Evolutionary conservation across 2,113 vertebrate genomes (phyloP), one percentile per base, ranked within the genome.

Genomic region (Neodon shergylaensis): DNA sequence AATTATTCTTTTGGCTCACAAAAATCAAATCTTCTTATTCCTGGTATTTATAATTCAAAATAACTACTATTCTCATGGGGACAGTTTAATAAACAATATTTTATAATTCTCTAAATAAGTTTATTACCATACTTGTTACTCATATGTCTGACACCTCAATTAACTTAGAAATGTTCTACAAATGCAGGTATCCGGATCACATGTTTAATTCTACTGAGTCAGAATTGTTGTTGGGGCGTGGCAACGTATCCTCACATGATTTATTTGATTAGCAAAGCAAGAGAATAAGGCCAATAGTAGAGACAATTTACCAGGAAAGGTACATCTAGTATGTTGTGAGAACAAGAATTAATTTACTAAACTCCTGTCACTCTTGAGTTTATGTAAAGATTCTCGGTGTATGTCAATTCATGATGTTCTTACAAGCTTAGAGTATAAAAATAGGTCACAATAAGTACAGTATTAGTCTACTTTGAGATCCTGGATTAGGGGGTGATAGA

Each of bases 351-450:
- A 73, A 66, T 36, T 31, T 72, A 24, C 42, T 85, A 90, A 61
- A 82, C 76, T 78, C 90, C 72, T 44, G 5, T 16, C 24, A 68
- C 68, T 92, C 73, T n/a, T 88, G 65, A 85, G 28, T 61, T 68
- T 92, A 86, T 47, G 54, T 77, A 13, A 73, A 42, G 54, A 90
- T 16, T 77, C 65, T 70, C 19, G 58, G 12, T 90, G 74, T 58
- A 77, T 47, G 90, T 72, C 85, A 90, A 83, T 85, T 77, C 49
- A 16, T 63, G 8, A 94, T 63, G 81, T 33, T 88, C 94, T 97
- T 97, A 96, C 95, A 74, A 92, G 94, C 84, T 96, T 92, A 95
- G 8, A 63, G 26, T 78, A 81, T 76, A 89, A 96, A 86, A 96
- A 92, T 83, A 95, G 94, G 89, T 96, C 78, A 95, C 77, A 49